Evolutionary conservation across 1,140 invertebrate genomes (phyloP).

Genomic region (Sarcophaga peregrina): DNA sequence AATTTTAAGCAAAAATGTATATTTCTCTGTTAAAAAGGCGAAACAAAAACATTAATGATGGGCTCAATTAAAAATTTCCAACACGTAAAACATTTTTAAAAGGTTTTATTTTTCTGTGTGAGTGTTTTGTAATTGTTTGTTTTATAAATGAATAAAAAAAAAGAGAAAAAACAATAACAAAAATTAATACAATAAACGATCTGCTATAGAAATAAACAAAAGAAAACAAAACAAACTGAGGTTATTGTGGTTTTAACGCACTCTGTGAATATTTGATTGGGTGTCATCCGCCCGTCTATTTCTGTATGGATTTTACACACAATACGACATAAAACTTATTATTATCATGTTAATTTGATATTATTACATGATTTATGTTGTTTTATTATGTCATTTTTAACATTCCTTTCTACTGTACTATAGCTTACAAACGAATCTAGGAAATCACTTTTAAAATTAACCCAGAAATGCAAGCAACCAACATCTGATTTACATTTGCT

Average conservation of each 20-base stretch:
- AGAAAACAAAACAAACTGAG: conserved; percentile 1
- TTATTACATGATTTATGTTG: not conserved
- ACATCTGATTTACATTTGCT: not conserved
- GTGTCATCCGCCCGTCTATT: not conserved
- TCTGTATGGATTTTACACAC: not conserved
- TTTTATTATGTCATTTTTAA: not conserved
- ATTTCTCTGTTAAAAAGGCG: not conserved
- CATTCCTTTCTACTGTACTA: not conserved
- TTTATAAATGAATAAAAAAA: no score
- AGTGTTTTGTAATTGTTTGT: not conserved
- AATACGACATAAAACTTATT: not conserved
- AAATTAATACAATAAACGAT: not conserved
- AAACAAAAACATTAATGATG: not conserved
- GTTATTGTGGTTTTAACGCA: conserved; percentile 12
- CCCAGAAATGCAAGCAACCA: not conserved
- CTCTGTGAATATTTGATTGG: not conserved
- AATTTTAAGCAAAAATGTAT: conserved; percentile 10
- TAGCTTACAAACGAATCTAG: not conserved
- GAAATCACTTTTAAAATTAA: not conserved
- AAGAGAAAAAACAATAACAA: not conserved
- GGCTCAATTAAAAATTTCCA: conserved; percentile 7
- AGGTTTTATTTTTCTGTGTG: not conserved
- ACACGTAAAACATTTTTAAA: conserved; percentile 17
- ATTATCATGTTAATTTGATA: conserved; percentile 13
- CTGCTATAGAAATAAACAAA: not conserved